Evolutionary conservation across 1,140 invertebrate genomes (phyloP).

Genomic region (Rhizoglyphus robini): DNA sequence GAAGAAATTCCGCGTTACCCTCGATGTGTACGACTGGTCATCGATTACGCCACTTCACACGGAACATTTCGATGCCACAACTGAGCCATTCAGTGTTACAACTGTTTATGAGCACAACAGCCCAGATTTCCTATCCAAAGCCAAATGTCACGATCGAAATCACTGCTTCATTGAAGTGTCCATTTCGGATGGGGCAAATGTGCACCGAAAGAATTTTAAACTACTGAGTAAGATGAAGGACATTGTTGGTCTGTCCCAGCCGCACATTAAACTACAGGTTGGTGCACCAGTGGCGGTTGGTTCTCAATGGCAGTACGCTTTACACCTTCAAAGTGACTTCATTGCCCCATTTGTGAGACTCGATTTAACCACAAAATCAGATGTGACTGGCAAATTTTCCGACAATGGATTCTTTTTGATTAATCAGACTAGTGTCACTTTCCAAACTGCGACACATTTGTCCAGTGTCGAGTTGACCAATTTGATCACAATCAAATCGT

Average conservation of each 20-base stretch:
- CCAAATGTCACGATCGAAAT: conserved; percentile 1
- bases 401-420: conserved; percentile 46
- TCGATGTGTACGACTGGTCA: not conserved
- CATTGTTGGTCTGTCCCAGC: not conserved
- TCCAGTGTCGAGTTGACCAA: no score
- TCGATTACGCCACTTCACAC: not conserved
- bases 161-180: conserved; percentile 5
- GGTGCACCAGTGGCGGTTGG: not conserved
- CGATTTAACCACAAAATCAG: conserved; percentile 32
- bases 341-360: conserved; percentile 52
- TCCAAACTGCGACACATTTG: no score
- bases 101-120: not conserved
- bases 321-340: conserved; percentile 36
- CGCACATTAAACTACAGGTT: not conserved
- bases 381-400: conserved; percentile 42
- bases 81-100: not conserved
- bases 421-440: no score
- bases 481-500: no score
- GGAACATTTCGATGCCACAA: not conserved
- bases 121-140: not conserved
- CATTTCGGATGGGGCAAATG: not conserved
- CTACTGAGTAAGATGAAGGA: not conserved
- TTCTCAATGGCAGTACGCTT: conserved; percentile 1
- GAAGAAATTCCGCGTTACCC: conserved; percentile 10
- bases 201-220: conserved; percentile 1